phyloP scores from a whole-genome alignment of 2,797 vertebrate species.

The Cuculus canorus region DNA sequence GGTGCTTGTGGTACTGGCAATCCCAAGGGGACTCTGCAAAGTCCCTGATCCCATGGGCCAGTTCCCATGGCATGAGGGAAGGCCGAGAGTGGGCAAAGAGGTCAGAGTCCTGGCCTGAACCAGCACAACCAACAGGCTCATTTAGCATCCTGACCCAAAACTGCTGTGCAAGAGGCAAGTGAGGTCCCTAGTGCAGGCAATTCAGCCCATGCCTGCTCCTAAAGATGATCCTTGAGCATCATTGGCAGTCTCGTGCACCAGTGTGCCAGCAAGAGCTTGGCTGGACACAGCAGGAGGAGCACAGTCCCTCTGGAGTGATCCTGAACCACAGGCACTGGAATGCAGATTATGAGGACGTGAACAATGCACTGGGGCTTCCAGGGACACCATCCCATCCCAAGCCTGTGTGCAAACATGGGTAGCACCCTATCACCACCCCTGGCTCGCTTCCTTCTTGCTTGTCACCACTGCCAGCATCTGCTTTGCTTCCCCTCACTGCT shows the following conservation, averaged over 20 bases:
- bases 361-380: not conserved
- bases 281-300: rapidly evolving
- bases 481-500: not conserved
- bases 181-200: not conserved
- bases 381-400: not conserved
- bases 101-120: too few relatives aligned
- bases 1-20: not conserved
- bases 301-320: rapidly evolving
- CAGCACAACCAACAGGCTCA: not conserved
- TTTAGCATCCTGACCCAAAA: not conserved
- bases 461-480: not conserved
- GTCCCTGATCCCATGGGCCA: not conserved
- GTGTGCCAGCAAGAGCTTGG: not conserved
- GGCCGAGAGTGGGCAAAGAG: not conserved
- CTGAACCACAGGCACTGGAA: rapidly evolving
- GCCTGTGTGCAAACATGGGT: not conserved
- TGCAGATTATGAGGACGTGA: not conserved
- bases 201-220: not conserved
- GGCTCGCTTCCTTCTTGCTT: not conserved
- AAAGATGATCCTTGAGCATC: not conserved
- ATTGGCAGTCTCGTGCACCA: not conserved
- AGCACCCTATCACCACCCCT: not conserved
- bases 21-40: not conserved
- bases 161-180: rapidly evolving
- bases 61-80: not conserved